Evolutionary conservation across 2,113 vertebrate genomes (phyloP), one percentile per base, ranked within the genome.

Genomic region (Struthidea cinerea): DNA sequence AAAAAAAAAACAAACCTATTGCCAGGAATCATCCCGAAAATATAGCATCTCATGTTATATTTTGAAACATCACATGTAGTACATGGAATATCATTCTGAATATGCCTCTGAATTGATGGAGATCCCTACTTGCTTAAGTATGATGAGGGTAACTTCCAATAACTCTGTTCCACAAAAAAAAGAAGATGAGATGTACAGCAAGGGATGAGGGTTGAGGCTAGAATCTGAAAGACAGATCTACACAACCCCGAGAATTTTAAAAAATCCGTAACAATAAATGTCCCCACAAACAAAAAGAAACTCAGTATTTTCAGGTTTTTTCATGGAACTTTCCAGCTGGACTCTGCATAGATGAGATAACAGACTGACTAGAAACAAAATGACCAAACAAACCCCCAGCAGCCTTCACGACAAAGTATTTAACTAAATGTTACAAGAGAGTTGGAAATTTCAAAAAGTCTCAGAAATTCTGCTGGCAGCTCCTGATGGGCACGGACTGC

Each of bases 401-500:
- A 89, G 33, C 15, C 46, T 37, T 81, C 33, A 27, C 21, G 14
- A 56, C 30, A 55, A 84, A 84, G 32, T 44, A 50, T 74, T 89
- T 63, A 74, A 78, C 16, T 53, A 73, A 76, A 76, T 24, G 18
- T 69, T 70, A 53, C 30, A 77, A 46, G 13, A 87, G 32, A 27
- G n/a, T 2, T 61, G 39, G 32, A 91, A 93, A 80, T 53, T 61
- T 94, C n/a, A 76, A 9, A 28, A 56, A 76, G 49, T 64, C 28
- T 16, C 49, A 82, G 57, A 90, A 93, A 91, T 79, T 80, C 41
- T 90, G 41, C 75, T 94, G 85, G 59, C 75, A 96, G 90, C 63
- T 95, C 78, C 75, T 87, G 84, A 87, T 85, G 85, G 57, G 70
- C 57, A 69, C 2, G 61, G 49, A 57, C 67, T 60, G 47, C 41